Evolutionary conservation across 2,888 invertebrate genomes (phyloP).

Genomic region (Plutella xylostella): DNA sequence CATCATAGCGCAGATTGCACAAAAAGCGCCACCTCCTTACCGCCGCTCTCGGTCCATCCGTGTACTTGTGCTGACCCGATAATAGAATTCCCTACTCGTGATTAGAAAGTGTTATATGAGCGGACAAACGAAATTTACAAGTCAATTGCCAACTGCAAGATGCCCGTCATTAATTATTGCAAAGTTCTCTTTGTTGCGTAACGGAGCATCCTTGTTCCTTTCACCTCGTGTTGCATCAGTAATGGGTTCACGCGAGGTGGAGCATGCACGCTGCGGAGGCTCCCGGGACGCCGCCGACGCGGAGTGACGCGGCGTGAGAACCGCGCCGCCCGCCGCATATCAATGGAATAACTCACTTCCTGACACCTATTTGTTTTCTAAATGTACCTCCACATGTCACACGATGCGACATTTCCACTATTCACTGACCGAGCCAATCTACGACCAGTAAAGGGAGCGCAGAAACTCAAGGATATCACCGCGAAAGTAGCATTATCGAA

Average conservation of each 20-base stretch:
- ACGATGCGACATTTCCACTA: too few species aligned
- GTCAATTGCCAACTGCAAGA: conserved; percentile 1
- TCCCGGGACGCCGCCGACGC: conserved; percentile 7
- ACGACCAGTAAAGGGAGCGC: not conserved
- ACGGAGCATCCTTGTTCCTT: conserved; percentile 6
- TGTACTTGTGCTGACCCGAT: not conserved
- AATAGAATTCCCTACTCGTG: conserved; percentile 1
- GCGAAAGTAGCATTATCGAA: not conserved
- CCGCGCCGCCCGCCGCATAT: conserved; percentile 28
- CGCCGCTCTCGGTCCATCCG: not conserved
- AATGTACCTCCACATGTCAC: too few species aligned
- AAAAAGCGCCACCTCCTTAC: not conserved
- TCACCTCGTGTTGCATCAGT: conserved; percentile 8
- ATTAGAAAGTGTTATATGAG: conserved; percentile 2
- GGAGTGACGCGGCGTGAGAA: not conserved
- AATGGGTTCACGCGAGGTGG: not conserved
- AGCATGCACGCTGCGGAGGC: not conserved
- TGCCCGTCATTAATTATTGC: conserved; percentile 3
- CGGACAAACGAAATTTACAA: conserved; percentile 4
- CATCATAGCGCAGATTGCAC: not conserved
- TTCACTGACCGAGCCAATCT: too few species aligned
- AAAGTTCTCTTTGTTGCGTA: conserved; percentile 1
- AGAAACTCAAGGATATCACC: not conserved
- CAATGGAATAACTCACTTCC: too few species aligned
- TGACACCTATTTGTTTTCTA: too few species aligned